A percentile compares a stretch with the other conserved stretches of the same genome.
phyloP scores from a whole-genome alignment of 2,113 vertebrate genomes.

The Narcine bancroftii region DNA sequence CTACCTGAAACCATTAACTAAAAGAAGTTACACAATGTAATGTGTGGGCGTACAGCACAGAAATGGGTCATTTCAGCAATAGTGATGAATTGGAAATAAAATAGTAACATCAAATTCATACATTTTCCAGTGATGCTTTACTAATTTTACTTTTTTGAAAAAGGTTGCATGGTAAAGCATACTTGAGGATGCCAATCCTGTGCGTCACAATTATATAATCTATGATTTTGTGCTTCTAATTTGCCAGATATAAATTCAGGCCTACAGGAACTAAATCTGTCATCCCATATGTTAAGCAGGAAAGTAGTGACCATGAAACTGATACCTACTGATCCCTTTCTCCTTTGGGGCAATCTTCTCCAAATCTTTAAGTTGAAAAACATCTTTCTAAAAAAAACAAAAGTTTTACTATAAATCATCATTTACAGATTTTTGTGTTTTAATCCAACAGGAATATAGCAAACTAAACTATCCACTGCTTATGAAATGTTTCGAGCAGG shows the following conservation, averaged over 20 bases:
- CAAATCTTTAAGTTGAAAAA: slow-evolving; percentile 93
- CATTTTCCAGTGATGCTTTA: background rate
- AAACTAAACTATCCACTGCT: background rate
- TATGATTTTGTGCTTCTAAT: background rate
- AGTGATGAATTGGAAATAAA: background rate
- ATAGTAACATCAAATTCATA: background rate
- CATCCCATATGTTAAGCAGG: background rate
- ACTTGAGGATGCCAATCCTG: background rate
- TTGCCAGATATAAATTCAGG: background rate
- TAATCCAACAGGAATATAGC: background rate
- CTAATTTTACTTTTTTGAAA: background rate
- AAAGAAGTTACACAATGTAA: too few relatives aligned
- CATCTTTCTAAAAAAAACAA: slow-evolving; percentile 76
- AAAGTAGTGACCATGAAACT: background rate
- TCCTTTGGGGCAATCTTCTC: slow-evolving; percentile 96
- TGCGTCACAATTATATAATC: background rate
- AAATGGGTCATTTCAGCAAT: too few relatives aligned
- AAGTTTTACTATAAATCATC: background rate
- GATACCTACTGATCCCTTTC: slow-evolving; percentile 91
- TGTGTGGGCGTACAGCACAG: too few relatives aligned
- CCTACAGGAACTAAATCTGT: background rate
- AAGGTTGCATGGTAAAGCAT: background rate
- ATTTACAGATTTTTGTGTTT: background rate
- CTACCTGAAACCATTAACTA: too few relatives aligned
- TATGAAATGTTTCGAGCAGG: background rate